A percentile compares a stretch with the other conserved stretches of the same genome.
Evolutionary conservation across 1,140 invertebrate genomes (phyloP).

Genomic region (Adoxophyes honmai): DNA sequence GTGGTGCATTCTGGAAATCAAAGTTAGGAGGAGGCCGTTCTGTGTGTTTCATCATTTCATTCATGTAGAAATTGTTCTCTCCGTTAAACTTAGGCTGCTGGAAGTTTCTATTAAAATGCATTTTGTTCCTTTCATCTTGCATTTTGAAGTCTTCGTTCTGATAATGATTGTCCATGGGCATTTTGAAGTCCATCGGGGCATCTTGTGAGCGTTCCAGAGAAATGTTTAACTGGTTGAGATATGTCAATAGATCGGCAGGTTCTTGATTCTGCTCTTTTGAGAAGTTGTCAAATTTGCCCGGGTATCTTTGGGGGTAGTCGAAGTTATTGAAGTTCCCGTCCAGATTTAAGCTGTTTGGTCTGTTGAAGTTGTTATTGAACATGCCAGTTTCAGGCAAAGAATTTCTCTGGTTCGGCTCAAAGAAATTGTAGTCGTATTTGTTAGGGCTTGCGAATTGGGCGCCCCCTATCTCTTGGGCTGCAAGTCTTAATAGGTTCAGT

Average conservation of each 20-base stretch:
- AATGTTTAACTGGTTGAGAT: slow-evolving; percentile 55
- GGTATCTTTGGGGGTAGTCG: slow-evolving; percentile 47
- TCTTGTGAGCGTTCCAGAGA: slow-evolving; percentile 44
- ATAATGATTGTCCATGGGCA: slow-evolving; percentile 53
- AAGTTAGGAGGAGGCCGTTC: slow-evolving; percentile 46
- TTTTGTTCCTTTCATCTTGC: slow-evolving; percentile 54
- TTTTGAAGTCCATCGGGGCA: slow-evolving; percentile 50
- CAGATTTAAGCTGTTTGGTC: slow-evolving; percentile 62
- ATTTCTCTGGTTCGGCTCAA: slow-evolving; percentile 69
- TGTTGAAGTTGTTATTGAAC: slow-evolving; percentile 48
- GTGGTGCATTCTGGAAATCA: slow-evolving; percentile 45
- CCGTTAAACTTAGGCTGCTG: slow-evolving; percentile 46
- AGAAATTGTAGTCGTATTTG: slow-evolving; percentile 61
- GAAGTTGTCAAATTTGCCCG: slow-evolving; percentile 51
- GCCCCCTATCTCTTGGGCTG: slow-evolving; percentile 68
- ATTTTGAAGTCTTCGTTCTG: slow-evolving; percentile 51
- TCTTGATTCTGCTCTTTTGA: slow-evolving; percentile 52
- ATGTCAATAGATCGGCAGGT: slow-evolving; percentile 45
- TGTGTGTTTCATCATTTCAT: slow-evolving; percentile 46
- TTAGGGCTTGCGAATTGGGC: slow-evolving; percentile 62
- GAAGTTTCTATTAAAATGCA: slow-evolving; percentile 51
- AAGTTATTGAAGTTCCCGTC: slow-evolving; percentile 57
- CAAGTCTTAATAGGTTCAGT: slow-evolving; percentile 64
- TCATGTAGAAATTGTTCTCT: slow-evolving; percentile 43
- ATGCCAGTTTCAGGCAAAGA: slow-evolving; percentile 57